Conservation (phyloP, 2,113 vertebrate species). For the Psilopogon haemacephalus region DNA sequence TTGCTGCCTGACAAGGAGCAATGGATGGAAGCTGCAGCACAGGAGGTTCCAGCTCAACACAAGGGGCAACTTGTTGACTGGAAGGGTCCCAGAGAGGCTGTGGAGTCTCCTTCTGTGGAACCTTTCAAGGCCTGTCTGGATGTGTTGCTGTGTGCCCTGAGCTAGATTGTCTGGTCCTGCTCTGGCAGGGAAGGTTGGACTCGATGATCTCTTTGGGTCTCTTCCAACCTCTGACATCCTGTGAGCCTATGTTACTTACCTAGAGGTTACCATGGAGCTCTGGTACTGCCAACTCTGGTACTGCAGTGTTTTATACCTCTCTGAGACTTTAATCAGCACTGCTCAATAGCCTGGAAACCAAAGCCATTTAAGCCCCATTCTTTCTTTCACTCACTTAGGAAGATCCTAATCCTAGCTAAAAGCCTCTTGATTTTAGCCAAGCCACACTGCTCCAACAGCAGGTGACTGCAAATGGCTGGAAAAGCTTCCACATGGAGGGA, state of each 20-base stretch:
- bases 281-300: not conserved
- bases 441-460: not conserved
- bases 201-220: no score
- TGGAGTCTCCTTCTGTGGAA: no score
- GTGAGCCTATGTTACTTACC: not conserved
- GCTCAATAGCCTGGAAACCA: conserved; percentile 30
- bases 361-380: conserved; percentile 2
- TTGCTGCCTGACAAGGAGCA: no score
- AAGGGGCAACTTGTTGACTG: no score
- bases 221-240: no score
- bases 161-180: no score
- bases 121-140: no score
- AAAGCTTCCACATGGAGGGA: not conserved
- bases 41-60: no score
- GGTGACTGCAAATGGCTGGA: not conserved
- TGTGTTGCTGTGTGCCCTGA: no score
- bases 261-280: not conserved
- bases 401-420: not conserved
- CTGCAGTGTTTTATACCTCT: not conserved
- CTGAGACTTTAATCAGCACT: conserved; percentile 17
- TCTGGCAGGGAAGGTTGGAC: no score
- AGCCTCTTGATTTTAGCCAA: not conserved
- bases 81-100: no score
- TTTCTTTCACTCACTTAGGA: not conserved
- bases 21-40: no score